phyloP scores from a whole-genome alignment of 2,113 vertebrate species.

The Dendrocopos noguchii region DNA sequence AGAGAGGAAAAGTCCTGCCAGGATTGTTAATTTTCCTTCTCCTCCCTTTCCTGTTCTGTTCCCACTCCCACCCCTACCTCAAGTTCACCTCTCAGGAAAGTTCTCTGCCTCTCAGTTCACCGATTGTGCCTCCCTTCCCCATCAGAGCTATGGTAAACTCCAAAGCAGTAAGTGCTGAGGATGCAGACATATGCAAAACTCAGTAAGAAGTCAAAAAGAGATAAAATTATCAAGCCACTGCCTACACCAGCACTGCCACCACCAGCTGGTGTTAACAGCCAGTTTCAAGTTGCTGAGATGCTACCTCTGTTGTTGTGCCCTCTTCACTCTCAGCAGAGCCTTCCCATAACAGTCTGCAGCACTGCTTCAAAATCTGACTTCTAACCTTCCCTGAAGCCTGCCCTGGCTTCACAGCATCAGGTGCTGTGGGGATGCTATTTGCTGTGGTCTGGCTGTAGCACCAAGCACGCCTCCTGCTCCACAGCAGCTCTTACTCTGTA shows the following conservation, averaged over 20 bases:
- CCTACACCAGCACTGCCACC: neutral
- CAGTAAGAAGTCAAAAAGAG: neutral
- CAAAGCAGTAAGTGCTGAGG: neutral
- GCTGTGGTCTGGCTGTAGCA: neutral
- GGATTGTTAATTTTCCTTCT: neutral
- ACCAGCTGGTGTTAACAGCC: rapidly evolving
- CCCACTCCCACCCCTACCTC: neutral
- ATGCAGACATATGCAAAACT: neutral
- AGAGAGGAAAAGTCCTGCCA: neutral
- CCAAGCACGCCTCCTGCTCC: neutral
- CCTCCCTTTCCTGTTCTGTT: neutral
- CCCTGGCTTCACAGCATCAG: rapidly evolving
- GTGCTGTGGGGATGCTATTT: neutral
- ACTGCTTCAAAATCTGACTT: neutral
- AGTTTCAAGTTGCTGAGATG: neutral
- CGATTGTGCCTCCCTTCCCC: rapidly evolving
- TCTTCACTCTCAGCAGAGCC: neutral
- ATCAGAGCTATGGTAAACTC: neutral
- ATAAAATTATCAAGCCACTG: neutral
- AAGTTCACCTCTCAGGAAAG: neutral
- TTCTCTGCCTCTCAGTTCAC: neutral
- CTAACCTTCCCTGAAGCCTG: neutral
- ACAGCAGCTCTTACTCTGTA: neutral
- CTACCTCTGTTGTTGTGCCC: neutral
- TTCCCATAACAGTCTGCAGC: neutral